A percentile compares a stretch with the other conserved stretches of the same genome.
phyloP scores from a whole-genome alignment of 2,888 invertebrate species.

The Minunthozetes semirufus region DNA sequence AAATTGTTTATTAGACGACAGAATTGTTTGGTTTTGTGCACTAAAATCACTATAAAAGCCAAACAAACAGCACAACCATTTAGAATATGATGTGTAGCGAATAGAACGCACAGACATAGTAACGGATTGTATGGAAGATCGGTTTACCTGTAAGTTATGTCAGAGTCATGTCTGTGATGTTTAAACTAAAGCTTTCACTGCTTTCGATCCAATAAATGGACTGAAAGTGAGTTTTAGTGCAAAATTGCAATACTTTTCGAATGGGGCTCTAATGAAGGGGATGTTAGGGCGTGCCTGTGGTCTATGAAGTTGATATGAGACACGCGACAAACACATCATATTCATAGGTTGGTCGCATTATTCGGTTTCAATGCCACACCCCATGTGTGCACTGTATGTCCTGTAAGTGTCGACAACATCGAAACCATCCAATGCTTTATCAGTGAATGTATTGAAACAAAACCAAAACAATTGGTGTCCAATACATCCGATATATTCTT shows the following conservation, averaged over 20 bases:
- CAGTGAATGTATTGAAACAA: neutral
- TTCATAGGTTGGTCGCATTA: constrained; percentile 32
- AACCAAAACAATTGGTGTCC: constrained; percentile 25
- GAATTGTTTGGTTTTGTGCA: neutral
- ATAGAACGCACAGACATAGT: neutral
- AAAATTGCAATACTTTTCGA: constrained; percentile 27
- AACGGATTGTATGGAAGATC: constrained; percentile 12
- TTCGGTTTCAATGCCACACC: constrained; percentile 32
- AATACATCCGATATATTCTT: constrained; percentile 2
- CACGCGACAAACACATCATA: constrained; percentile 32
- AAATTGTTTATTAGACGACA: neutral
- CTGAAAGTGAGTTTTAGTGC: constrained; percentile 15
- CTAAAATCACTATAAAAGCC: neutral
- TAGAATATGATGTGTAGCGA: neutral
- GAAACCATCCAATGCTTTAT: constrained; percentile 16
- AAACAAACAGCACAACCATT: constrained; percentile 16
- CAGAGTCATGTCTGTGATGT: constrained; percentile 8
- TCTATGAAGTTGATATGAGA: constrained; percentile 27
- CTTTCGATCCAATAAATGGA: constrained; percentile 12
- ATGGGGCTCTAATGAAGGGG: constrained; percentile 31
- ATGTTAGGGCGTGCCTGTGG: constrained; percentile 30
- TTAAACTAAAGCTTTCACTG: constrained; percentile 22
- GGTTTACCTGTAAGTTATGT: constrained; percentile 25
- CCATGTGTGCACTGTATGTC: constrained; percentile 11
- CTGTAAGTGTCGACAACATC: constrained; percentile 15